Evolutionary conservation across 2,797 vertebrate species (phyloP).

Genomic region (Sebastes matsubarae): DNA sequence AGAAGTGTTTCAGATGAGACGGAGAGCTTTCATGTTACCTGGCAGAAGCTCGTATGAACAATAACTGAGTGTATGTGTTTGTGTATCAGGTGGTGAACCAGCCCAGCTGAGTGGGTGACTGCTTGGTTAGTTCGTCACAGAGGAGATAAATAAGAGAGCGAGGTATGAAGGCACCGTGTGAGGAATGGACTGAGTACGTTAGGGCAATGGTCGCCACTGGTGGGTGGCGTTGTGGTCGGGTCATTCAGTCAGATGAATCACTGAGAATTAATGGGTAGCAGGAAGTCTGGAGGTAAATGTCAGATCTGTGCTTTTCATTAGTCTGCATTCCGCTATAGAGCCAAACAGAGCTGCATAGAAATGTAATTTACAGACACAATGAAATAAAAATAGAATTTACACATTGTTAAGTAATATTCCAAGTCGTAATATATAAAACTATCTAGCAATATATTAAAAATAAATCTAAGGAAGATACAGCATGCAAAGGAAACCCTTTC

Average conservation of each 20-base stretch:
- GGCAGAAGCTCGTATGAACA: not conserved
- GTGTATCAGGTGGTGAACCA: not conserved
- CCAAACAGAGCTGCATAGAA: not conserved
- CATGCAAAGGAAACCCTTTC: not conserved
- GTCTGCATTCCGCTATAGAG: not conserved
- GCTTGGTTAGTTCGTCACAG: not conserved
- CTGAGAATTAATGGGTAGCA: constrained; percentile 45
- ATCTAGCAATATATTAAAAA: not conserved
- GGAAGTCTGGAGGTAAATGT: constrained; percentile 16
- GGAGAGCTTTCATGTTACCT: not conserved
- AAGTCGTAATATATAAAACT: not conserved
- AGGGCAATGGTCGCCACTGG: constrained; percentile 37
- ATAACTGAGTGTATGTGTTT: not conserved
- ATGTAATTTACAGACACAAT: not conserved
- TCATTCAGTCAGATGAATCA: constrained; percentile 36
- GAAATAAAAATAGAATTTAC: not conserved
- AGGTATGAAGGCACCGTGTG: constrained; percentile 12
- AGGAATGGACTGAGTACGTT: constrained; percentile 25
- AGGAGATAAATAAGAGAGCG: constrained; percentile 43
- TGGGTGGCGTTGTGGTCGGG: constrained; percentile 17
- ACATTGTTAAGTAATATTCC: not conserved
- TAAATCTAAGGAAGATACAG: not conserved
- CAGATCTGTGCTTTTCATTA: constrained; percentile 7
- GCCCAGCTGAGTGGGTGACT: not conserved
- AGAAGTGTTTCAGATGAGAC: not conserved